phyloP scores from a whole-genome alignment of 2,113 vertebrate genomes.

The Pomatostomus ruficeps region DNA sequence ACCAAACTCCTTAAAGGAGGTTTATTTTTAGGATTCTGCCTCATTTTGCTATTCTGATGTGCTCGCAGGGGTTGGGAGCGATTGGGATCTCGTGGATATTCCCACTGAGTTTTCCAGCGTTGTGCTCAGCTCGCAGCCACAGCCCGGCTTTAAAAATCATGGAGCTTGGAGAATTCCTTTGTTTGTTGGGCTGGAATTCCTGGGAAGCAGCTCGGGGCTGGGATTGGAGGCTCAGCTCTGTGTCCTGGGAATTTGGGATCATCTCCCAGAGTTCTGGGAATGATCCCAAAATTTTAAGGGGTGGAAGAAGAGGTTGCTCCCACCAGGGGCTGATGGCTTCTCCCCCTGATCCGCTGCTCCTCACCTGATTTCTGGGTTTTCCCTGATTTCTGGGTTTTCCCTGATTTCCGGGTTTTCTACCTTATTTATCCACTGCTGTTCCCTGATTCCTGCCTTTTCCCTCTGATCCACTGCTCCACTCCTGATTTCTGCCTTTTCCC shows the following conservation, averaged over 20 bases:
- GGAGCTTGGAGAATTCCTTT: background rate
- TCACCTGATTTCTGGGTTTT: too few relatives aligned
- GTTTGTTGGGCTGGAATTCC: background rate
- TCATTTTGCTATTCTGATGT: background rate
- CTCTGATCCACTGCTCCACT: too few relatives aligned
- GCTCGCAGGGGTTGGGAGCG: background rate
- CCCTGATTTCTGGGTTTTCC: too few relatives aligned
- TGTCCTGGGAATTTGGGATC: background rate
- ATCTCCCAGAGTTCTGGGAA: background rate
- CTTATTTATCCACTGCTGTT: too few relatives aligned
- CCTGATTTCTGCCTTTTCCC: too few relatives aligned
- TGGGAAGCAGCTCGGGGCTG: background rate
- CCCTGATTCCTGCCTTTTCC: too few relatives aligned
- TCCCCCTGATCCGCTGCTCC: too few relatives aligned
- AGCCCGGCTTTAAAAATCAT: background rate
- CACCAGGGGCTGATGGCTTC: background rate
- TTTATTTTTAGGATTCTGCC: background rate
- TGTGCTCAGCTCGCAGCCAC: background rate
- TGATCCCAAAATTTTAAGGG: background rate
- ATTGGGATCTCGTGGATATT: background rate
- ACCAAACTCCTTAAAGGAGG: background rate
- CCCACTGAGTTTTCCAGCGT: background rate
- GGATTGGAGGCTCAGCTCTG: background rate
- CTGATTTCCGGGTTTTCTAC: too few relatives aligned
- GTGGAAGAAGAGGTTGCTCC: background rate